A percentile compares a stretch with the other conserved stretches of the same genome.
These are phyloP conservation scores for Drosophila subquinaria DNA, from an alignment of 2,888 invertebrate species.

Conservation along the genomic window DNA sequence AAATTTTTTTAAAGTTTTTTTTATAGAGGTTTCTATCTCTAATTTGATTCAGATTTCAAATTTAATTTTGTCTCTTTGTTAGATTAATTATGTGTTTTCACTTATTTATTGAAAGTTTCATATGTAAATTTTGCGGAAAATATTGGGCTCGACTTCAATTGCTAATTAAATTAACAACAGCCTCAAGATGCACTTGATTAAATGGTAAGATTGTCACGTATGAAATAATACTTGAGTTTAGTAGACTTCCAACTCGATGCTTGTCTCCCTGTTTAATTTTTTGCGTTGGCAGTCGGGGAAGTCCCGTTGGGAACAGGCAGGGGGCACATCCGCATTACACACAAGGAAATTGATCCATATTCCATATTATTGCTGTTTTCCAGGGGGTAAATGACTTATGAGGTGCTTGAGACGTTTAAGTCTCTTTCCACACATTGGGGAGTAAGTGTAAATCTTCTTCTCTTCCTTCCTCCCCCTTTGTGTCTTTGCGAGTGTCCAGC, in stretches of 20 bases:
- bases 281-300: neutral
- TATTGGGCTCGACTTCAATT: neutral
- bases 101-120: neutral
- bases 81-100: too few relatives aligned
- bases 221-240: slow-evolving; percentile 44
- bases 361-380: slow-evolving; percentile 56
- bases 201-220: slow-evolving; percentile 71
- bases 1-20: too few relatives aligned
- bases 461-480: neutral
- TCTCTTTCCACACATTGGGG: slow-evolving; percentile 15
- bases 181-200: slow-evolving; percentile 25
- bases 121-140: neutral
- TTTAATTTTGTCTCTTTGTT: too few relatives aligned
- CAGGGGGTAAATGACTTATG: slow-evolving; percentile 72
- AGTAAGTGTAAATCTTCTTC: neutral
- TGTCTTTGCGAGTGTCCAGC: slow-evolving; percentile 26
- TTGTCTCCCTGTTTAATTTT: neutral
- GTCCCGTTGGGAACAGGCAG: neutral
- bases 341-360: slow-evolving; percentile 59
- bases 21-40: too few relatives aligned
- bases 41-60: too few relatives aligned
- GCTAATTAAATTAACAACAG: slow-evolving; percentile 6
- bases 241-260: neutral
- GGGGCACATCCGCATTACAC: slow-evolving; percentile 20
- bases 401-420: slow-evolving; percentile 58